A percentile compares a stretch with the other conserved stretches of the same genome.
Evolutionary conservation across 2,797 vertebrate species (phyloP).

Genomic region (Glossophaga mutica): DNA sequence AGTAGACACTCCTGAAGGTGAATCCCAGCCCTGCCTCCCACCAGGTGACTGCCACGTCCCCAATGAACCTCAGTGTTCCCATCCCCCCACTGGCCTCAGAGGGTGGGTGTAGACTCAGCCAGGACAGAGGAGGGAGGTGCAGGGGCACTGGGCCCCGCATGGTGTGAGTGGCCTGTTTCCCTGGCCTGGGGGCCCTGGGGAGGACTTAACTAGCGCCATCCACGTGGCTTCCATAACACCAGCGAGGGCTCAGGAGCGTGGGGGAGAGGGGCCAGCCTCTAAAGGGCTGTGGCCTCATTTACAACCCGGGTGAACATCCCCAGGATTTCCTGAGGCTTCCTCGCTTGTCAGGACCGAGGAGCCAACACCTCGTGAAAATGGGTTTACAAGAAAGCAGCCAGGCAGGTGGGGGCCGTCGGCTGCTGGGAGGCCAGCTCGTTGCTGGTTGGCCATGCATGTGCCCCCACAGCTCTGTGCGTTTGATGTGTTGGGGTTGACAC

Average conservation of each 20-base stretch:
- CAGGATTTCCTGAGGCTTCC: constrained; percentile 50
- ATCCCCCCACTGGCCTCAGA: not conserved
- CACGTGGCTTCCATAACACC: not conserved
- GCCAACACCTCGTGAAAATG: constrained; percentile 46
- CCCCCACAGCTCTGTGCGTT: not conserved
- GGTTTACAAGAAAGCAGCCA: constrained; percentile 30
- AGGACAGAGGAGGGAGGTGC: not conserved
- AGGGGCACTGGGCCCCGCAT: fast-evolving
- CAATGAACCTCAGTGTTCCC: not conserved
- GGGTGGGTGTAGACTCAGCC: not conserved
- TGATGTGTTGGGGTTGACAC: not conserved
- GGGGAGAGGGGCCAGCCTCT: not conserved
- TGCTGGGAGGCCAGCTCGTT: not conserved
- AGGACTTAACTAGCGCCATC: fast-evolving
- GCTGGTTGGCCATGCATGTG: not conserved
- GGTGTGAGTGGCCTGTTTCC: not conserved
- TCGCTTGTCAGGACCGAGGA: constrained; percentile 2
- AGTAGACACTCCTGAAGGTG: not conserved
- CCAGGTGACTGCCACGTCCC: not conserved
- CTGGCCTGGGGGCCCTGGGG: not conserved
- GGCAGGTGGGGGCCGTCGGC: not conserved
- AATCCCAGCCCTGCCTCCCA: not conserved
- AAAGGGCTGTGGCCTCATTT: not conserved
- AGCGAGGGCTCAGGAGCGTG: not conserved
- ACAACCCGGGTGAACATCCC: not conserved